Evolutionary conservation across 2,113 vertebrate species (phyloP).

Genomic region (Benitochromis conjunctus): DNA sequence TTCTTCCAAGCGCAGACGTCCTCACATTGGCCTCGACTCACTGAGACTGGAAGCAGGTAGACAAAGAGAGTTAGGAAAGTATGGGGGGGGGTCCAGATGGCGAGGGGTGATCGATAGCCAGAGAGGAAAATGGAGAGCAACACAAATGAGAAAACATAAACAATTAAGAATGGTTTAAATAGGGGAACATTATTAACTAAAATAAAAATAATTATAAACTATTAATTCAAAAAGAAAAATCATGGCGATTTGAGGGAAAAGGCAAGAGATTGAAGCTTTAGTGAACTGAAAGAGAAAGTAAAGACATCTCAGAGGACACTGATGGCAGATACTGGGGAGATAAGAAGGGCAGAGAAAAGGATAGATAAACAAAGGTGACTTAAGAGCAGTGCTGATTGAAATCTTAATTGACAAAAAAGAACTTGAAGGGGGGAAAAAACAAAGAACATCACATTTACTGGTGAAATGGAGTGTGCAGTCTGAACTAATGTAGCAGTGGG

Average conservation of each 20-base stretch:
- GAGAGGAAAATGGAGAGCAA: background rate
- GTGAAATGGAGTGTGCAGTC: background rate
- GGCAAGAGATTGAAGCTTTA: background rate
- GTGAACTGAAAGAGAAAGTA: background rate
- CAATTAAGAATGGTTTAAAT: background rate
- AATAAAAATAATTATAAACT: background rate
- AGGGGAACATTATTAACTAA: background rate
- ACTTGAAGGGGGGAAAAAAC: background rate
- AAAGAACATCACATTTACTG: background rate
- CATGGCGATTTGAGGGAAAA: background rate
- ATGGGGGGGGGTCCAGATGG: slow-evolving; percentile 34
- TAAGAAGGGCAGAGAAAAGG: background rate
- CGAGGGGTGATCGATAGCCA: background rate
- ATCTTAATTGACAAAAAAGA: background rate
- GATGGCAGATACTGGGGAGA: background rate
- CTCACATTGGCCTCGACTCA: slow-evolving; percentile 51
- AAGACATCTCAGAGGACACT: background rate
- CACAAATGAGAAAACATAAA: background rate
- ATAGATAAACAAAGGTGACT: slow-evolving; percentile 7
- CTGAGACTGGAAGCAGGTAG: slow-evolving; percentile 54
- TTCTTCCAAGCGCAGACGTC: slow-evolving; percentile 35
- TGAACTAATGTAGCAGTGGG: background rate
- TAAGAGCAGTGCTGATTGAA: slow-evolving; percentile 13
- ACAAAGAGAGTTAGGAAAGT: slow-evolving; percentile 37
- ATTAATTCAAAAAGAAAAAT: background rate